These are phyloP conservation scores for Limnephilus marmoratus DNA, from an alignment of 2,888 invertebrate species.

Conservation along the genomic window DNA sequence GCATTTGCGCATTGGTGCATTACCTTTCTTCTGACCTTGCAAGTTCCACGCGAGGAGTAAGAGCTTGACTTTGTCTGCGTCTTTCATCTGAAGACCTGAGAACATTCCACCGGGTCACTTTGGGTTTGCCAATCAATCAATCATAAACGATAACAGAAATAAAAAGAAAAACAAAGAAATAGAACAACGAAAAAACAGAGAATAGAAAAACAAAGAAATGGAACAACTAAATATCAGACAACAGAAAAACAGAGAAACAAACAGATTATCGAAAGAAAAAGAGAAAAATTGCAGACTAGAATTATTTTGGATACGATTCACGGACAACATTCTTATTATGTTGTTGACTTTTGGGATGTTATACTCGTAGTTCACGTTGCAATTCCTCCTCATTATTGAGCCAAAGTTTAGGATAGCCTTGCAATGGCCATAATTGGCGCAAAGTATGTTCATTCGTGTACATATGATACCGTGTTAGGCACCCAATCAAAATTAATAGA, in stretches of 20 bases:
- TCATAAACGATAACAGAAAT: background rate
- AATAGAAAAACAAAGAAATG: background rate
- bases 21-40: conserved; percentile 87
- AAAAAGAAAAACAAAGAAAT: background rate
- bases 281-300: background rate
- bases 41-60: conserved; percentile 94
- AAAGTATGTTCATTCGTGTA: too few species aligned
- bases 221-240: background rate
- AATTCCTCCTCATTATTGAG: too few species aligned
- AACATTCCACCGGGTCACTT: conserved; percentile 45
- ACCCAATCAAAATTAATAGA: too few species aligned
- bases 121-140: background rate
- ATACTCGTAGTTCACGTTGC: too few species aligned
- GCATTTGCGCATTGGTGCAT: conserved; percentile 64
- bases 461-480: too few species aligned
- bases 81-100: conserved; percentile 74
- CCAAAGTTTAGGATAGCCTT: too few species aligned
- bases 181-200: background rate
- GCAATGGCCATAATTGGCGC: too few species aligned
- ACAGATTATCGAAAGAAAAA: background rate
- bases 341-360: background rate
- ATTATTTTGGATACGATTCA: background rate
- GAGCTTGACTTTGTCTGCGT: conserved; percentile 91
- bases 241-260: conserved; percentile 33
- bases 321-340: background rate